Evolutionary conservation across 2,113 vertebrate species (phyloP).

Genomic region (Naja naja): DNA sequence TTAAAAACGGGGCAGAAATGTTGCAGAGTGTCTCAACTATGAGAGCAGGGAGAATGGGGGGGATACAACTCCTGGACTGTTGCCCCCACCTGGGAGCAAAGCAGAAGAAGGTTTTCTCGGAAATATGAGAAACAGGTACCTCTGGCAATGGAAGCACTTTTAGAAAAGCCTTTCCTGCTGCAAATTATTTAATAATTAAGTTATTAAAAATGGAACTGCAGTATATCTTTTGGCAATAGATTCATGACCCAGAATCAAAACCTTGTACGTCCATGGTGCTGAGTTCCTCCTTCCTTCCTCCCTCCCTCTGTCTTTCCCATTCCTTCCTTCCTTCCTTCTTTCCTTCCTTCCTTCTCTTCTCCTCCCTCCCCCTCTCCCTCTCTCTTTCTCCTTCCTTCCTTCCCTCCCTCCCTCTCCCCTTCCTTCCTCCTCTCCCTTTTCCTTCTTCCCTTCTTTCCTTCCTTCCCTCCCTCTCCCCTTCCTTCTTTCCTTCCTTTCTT

Average conservation of each 20-base stretch:
- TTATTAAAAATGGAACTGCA: neutral
- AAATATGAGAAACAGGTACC: neutral
- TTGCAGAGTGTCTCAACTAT: neutral
- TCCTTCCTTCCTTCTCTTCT: neutral
- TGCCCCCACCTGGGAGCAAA: neutral
- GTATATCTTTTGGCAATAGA: neutral
- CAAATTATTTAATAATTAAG: neutral
- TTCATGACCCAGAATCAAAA: neutral
- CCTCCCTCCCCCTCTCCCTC: neutral
- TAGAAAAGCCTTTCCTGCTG: neutral
- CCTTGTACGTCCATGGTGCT: neutral
- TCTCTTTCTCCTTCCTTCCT: neutral
- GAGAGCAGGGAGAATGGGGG: neutral
- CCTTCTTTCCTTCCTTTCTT: too few relatives aligned
- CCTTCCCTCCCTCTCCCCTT: too few relatives aligned
- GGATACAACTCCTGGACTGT: neutral
- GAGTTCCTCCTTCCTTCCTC: neutral
- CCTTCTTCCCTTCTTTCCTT: accelerated
- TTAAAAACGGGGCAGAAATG: neutral
- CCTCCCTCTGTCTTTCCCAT: neutral
- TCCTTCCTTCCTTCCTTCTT: neutral
- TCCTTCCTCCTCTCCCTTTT: too few relatives aligned
- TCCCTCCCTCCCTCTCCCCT: neutral
- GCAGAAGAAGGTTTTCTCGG: neutral
- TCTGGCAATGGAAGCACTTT: neutral